Conservation (phyloP, 2,797 vertebrate genomes). For the Coreius guichenoti region DNA sequence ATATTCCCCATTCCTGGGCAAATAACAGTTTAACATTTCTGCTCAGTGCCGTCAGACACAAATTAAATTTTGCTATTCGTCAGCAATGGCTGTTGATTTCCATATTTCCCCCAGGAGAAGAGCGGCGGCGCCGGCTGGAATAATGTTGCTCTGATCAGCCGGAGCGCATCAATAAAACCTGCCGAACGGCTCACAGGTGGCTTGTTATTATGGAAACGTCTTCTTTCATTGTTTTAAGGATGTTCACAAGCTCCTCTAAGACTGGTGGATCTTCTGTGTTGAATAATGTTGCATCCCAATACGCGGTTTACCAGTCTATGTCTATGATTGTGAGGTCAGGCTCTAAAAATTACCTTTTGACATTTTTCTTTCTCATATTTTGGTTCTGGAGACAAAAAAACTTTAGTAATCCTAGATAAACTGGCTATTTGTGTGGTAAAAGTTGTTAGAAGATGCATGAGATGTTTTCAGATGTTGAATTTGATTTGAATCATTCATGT, state of each 20-base stretch:
- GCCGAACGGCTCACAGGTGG: constrained; percentile 47
- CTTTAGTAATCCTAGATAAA: neutral
- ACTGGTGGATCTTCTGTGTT: neutral
- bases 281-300: neutral
- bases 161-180: constrained; percentile 27
- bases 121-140: constrained; percentile 35
- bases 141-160: constrained; percentile 53
- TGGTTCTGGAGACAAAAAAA: neutral
- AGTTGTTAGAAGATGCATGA: neutral
- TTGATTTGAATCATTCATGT: neutral
- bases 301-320: neutral
- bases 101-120: constrained; percentile 47
- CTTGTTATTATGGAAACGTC: constrained; percentile 17
- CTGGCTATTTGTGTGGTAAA: neutral
- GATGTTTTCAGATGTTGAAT: too few relatives aligned
- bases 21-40: constrained; percentile 62
- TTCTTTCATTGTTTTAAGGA: constrained; percentile 37
- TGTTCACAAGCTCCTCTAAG: constrained; percentile 8
- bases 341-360: neutral
- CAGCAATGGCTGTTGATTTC: constrained; percentile 44
- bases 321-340: neutral
- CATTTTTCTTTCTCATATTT: too few relatives aligned
- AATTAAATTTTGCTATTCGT: constrained; percentile 53
- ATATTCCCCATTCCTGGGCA: constrained; percentile 55
- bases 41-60: constrained; percentile 47